These are phyloP conservation scores for Urophycis tenuis DNA, from an alignment of 2,797 vertebrate species.

Conservation along the genomic window DNA sequence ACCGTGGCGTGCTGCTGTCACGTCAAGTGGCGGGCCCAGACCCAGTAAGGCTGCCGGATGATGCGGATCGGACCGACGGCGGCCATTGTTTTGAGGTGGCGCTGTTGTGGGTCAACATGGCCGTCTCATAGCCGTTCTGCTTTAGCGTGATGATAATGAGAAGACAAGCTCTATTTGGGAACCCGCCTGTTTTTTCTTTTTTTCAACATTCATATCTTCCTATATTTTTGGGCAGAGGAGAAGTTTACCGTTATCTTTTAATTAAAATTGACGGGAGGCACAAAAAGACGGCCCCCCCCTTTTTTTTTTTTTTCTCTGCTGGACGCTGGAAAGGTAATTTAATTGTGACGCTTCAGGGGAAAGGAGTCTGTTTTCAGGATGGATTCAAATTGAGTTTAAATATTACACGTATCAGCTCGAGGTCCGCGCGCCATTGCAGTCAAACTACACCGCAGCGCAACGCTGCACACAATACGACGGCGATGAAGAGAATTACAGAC, in stretches of 20 bases:
- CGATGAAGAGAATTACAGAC: neutral
- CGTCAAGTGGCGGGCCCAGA: too few species aligned
- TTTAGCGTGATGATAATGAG: neutral
- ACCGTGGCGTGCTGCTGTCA: too few species aligned
- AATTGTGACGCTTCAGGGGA: conserved; percentile 31
- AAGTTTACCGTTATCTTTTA: conserved; percentile 26
- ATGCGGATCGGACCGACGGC: too few species aligned
- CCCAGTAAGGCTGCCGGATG: too few species aligned
- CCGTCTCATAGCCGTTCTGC: neutral
- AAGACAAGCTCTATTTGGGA: neutral
- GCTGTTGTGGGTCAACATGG: too few species aligned
- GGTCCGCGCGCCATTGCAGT: neutral
- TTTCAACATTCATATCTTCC: conserved; percentile 11
- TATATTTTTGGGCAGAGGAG: conserved; percentile 24
- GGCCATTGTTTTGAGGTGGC: too few species aligned
- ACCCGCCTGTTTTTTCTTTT: too few species aligned
- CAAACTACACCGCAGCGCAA: too few species aligned
- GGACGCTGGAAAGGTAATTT: conserved; percentile 33
- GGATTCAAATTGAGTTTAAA: neutral
- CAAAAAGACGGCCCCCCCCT: neutral
- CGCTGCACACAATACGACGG: neutral
- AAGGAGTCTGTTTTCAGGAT: neutral
- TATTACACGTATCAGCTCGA: neutral
- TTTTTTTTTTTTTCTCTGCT: conserved; percentile 16
- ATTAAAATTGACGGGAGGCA: conserved; percentile 39